Evolutionary conservation across 2,797 vertebrate genomes (phyloP), one percentile per base, ranked within the genome.

Genomic region (Leuciscus waleckii): DNA sequence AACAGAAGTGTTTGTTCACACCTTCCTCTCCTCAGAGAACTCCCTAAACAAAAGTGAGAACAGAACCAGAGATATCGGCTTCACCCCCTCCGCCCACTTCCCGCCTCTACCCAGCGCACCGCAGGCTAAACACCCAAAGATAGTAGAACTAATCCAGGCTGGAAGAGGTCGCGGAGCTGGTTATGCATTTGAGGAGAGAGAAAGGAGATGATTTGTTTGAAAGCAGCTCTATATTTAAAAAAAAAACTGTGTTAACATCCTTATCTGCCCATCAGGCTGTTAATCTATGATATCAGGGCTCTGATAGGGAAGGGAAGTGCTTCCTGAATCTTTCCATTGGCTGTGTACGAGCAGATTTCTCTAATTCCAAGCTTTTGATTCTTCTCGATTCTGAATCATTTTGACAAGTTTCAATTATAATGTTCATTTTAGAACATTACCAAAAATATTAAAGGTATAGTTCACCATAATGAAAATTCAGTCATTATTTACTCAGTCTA

Each of bases 181-280:
- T 91, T 87, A 87, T 61, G 39, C 90, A 87, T 90, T 87, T 85
- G 86, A 87, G 84, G 86, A 88, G 88, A 89, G 90, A 92, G 90
- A 91, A 91, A 92, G 85, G 88, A 92, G 89, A 91, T 17, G 73
- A 92, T 89, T 88, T 91, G 88, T 86, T 83, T 87, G 84, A 92
- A 93, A 92, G 91, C 87, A 90, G 91, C 86, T 91, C 32, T 81
- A 37, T 23, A 69, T 81, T 68, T 39, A 46, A 58, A 37, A 77
- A 23, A 23, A 58, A 39, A 77, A 39, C 35, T 89, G 91, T 93
- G 91, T 94, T 94, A 92, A 94, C 92, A 93, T 92, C 91, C 88
- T 92, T 92, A 91, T 92, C 92, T 91, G 87, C 88, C 89, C 90
- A 93, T 94, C 91, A 86, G 89, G 92, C 90, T 92, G 90, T 92